Conservation (phyloP, 2,888 invertebrate genomes). For the Caenorhabditis sp. region DNA sequence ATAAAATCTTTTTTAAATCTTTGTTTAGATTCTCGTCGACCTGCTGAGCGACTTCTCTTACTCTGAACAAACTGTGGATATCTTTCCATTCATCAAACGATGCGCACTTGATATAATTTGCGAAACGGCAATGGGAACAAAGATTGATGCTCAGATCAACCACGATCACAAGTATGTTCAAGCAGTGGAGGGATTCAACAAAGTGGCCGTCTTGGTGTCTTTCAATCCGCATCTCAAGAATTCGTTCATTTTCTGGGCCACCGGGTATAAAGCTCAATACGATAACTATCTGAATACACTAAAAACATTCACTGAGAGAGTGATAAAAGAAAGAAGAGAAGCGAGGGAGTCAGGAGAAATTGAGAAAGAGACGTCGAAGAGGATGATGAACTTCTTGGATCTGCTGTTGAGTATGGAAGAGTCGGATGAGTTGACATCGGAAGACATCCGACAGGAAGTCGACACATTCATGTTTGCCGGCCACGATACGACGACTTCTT, state of each 20-base stretch:
- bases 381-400: constrained; percentile 84
- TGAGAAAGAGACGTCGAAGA: constrained; percentile 50
- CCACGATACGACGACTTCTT: constrained; percentile 84
- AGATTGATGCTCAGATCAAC: constrained; percentile 74
- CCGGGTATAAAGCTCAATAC: constrained; percentile 45
- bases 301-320: constrained; percentile 45
- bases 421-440: constrained; percentile 82
- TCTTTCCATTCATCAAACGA: constrained; percentile 84
- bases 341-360: constrained; percentile 43
- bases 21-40: constrained; percentile 82
- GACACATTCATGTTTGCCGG: constrained; percentile 85
- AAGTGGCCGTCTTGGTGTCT: constrained; percentile 53
- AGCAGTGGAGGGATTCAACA: constrained; percentile 74
- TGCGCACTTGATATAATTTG: constrained; percentile 85
- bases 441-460: constrained; percentile 83
- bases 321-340: constrained; percentile 48
- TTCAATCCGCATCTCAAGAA: constrained; percentile 53
- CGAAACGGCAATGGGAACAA: constrained; percentile 78
- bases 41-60: constrained; percentile 80
- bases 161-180: constrained; percentile 74
- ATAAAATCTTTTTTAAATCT: too few relatives aligned
- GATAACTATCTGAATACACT: constrained; percentile 45
- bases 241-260: constrained; percentile 40
- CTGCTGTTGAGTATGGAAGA: constrained; percentile 84
- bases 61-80: constrained; percentile 83